A percentile compares a stretch with the other conserved stretches of the same genome.
These are phyloP conservation scores for Bilobella aurantiaca DNA, from an alignment of 1,140 invertebrate species.

Conservation along the genomic window DNA sequence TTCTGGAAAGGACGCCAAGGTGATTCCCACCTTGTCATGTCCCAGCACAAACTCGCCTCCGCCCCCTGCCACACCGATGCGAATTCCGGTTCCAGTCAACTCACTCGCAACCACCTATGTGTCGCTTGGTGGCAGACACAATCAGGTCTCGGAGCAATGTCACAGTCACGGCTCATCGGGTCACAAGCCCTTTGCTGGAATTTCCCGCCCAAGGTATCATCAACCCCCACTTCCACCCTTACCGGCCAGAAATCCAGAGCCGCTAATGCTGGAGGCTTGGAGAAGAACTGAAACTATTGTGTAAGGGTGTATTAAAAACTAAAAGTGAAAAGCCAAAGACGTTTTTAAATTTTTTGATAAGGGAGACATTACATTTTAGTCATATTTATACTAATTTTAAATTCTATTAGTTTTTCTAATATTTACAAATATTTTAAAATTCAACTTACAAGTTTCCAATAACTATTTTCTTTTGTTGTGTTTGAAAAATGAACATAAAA, in stretches of 20 bases:
- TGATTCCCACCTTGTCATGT: not conserved
- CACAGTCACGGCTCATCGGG: constrained; percentile 19
- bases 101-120: not conserved
- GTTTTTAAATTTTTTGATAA: too few relatives aligned
- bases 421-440: too few relatives aligned
- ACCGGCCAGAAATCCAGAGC: constrained; percentile 20
- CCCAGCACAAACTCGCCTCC: not conserved
- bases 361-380: too few relatives aligned
- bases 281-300: constrained; percentile 32
- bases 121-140: not conserved
- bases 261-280: constrained; percentile 27
- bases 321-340: too few relatives aligned
- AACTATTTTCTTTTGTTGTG: too few relatives aligned
- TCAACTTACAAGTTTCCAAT: too few relatives aligned
- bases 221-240: constrained; percentile 25
- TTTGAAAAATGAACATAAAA: too few relatives aligned
- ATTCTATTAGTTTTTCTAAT: too few relatives aligned
- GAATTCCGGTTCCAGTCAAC: constrained; percentile 5
- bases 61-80: not conserved
- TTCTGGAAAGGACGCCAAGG: too few relatives aligned
- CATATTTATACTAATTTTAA: too few relatives aligned
- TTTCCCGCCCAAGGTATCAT: constrained; percentile 1
- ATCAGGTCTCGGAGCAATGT: not conserved
- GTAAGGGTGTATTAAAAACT: too few relatives aligned
- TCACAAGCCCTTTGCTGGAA: constrained; percentile 6